Percentiles rank a stretch among this genome's conserved stretches.
Evolutionary conservation across 2,113 vertebrate genomes (phyloP).

Genomic region (Lophura nycthemera): DNA sequence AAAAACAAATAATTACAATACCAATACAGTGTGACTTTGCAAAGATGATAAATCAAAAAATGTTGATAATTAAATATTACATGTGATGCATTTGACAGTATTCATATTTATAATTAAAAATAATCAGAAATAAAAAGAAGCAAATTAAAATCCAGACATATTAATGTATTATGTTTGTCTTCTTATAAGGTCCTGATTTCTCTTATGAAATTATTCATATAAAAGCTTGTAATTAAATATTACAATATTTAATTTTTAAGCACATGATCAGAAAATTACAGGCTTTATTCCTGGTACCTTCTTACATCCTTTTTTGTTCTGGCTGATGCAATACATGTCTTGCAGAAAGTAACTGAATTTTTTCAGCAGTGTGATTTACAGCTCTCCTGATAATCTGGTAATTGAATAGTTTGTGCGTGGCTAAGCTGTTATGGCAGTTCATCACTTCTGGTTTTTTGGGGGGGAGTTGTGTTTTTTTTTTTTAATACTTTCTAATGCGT

Average conservation of each 20-base stretch:
- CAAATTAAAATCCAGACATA: background rate
- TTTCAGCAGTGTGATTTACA: background rate
- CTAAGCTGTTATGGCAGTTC: background rate
- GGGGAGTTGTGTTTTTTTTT: rapidly evolving
- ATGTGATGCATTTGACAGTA: background rate
- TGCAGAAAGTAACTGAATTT: background rate
- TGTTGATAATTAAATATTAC: conserved; percentile 62
- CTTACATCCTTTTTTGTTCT: background rate
- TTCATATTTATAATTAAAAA: conserved; percentile 1
- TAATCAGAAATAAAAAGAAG: background rate
- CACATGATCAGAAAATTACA: background rate
- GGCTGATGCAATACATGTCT: background rate
- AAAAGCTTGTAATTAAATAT: background rate
- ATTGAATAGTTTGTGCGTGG: background rate
- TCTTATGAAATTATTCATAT: background rate
- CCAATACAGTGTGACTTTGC: background rate
- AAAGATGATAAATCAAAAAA: conserved; percentile 46
- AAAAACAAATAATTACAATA: conserved; percentile 19
- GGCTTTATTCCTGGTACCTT: background rate
- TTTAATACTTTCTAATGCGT: background rate
- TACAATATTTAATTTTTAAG: background rate
- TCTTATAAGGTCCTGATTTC: background rate
- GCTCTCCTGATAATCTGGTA: background rate
- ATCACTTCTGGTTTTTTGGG: background rate
- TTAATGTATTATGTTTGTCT: background rate